Base-by-base conservation (phyloP, 2,888 invertebrate species). In the Eupithecia inturbata region DNA sequence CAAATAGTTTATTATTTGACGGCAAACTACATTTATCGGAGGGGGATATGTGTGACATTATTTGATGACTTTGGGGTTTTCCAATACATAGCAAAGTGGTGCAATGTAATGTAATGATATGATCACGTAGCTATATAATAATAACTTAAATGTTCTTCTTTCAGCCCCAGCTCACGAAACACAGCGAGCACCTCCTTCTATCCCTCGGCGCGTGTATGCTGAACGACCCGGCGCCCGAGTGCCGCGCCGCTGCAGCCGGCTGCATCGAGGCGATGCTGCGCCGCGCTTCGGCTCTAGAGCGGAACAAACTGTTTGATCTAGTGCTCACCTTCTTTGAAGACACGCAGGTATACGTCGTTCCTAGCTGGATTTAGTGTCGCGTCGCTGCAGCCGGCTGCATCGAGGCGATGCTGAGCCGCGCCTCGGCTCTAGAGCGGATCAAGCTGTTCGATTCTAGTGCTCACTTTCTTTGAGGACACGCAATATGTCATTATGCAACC, bases 221-320 rank as follows among this genome's bases (percentile, higher is more conserved):
- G 14, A 98, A 98, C 86, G 99, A 99, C 82, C 96, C 96, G 5
- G 96, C 97, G 49, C 95, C 97, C 0, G 95, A 95, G 16, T 98
- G 98, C 82, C 95, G 97, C 31, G 97, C 97, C 81, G 95, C 96
- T 71, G 96, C 97, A 19, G 97, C 97, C 0, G 92, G 95, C 39
- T 97, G 97, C 74, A 92, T 99, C 19, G 96, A 97, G 81, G 90
- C 95, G 1, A 92, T 99, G 89, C 88, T 99, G 22, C 88, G 85
- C 4, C 95, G 96, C 68, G 85, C 97, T 0, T 89, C 95, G 0
- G 89, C 93, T 10, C 86, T 94, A 7, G 95, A 96, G 67, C 94
- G 96, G 62, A 96, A 96, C 82, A 95, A 96, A 69, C 92, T 98
- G 2, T 98, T 97, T 82, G 96, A 96, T 63, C 92, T 98, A 7